Conservation (phyloP, 2,888 invertebrate species). For the Catocala fraxini region DNA sequence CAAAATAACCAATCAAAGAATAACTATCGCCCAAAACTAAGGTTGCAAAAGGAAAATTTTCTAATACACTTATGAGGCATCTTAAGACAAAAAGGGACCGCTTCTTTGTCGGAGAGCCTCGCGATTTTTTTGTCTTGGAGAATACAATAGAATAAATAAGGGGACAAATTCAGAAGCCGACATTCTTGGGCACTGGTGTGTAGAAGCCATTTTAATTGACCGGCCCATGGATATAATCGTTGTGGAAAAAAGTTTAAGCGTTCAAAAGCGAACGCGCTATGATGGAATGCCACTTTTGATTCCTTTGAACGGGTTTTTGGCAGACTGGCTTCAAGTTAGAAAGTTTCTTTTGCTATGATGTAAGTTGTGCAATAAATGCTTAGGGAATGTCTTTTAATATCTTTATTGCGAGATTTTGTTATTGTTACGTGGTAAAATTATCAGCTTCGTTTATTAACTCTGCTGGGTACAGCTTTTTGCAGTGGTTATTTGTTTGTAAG, state of each 20-base stretch:
- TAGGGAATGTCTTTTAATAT: constrained; percentile 10
- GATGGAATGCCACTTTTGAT: constrained; percentile 74
- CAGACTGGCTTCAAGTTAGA: constrained; percentile 47
- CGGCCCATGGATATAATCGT: constrained; percentile 69
- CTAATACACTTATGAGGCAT: constrained; percentile 82
- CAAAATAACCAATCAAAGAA: constrained; percentile 49
- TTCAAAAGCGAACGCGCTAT: constrained; percentile 70
- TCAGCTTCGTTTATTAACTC: no score
- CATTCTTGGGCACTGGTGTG: constrained; percentile 80
- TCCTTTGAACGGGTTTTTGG: constrained; percentile 66
- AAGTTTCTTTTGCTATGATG: constrained; percentile 21
- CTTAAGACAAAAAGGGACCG: constrained; percentile 69
- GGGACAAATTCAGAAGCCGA: constrained; percentile 78
- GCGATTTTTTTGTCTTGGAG: constrained; percentile 67
- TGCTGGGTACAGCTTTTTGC: no score
- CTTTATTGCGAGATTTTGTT: constrained; percentile 2
- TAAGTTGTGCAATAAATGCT: constrained; percentile 7
- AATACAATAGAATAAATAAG: constrained; percentile 73
- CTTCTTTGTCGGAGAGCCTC: constrained; percentile 78
- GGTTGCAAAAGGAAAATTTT: constrained; percentile 70
- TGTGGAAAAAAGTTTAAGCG: constrained; percentile 60
- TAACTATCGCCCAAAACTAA: constrained; percentile 66
- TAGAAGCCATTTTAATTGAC: constrained; percentile 85
- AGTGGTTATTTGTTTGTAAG: no score
- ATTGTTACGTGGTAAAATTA: no score